phyloP scores from a whole-genome alignment of 2,797 vertebrate genomes.

The Nasua narica region DNA sequence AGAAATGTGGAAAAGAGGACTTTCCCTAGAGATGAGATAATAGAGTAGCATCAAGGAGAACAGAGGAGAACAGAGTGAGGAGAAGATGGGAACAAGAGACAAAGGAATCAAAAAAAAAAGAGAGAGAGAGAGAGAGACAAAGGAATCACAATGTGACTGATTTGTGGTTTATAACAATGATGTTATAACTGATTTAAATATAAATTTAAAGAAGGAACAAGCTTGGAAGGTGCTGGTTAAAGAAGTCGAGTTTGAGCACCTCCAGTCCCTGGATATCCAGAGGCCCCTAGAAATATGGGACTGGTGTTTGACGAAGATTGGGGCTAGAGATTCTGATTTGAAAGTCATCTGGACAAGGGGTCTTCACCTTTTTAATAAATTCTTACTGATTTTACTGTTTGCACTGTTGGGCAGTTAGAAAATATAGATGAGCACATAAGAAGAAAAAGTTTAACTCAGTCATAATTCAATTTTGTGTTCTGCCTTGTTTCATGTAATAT shows the following conservation, averaged over 20 bases:
- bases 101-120: background rate
- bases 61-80: background rate
- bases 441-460: background rate
- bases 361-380: constrained; percentile 14
- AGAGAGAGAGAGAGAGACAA: too few species aligned
- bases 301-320: background rate
- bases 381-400: background rate
- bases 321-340: background rate
- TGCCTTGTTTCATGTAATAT: background rate
- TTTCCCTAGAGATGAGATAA: background rate
- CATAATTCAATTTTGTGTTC: background rate
- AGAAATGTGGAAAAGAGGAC: background rate
- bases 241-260: background rate
- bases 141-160: background rate
- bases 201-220: background rate
- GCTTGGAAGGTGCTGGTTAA: background rate
- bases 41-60: background rate
- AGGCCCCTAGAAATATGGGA: background rate
- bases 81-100: background rate
- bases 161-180: background rate
- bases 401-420: background rate
- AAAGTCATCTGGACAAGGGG: background rate
- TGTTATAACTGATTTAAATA: background rate
- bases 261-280: background rate
- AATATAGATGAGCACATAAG: background rate